Evolutionary conservation across 1,140 invertebrate species (phyloP).

Genomic region (Drosophila saltans): DNA sequence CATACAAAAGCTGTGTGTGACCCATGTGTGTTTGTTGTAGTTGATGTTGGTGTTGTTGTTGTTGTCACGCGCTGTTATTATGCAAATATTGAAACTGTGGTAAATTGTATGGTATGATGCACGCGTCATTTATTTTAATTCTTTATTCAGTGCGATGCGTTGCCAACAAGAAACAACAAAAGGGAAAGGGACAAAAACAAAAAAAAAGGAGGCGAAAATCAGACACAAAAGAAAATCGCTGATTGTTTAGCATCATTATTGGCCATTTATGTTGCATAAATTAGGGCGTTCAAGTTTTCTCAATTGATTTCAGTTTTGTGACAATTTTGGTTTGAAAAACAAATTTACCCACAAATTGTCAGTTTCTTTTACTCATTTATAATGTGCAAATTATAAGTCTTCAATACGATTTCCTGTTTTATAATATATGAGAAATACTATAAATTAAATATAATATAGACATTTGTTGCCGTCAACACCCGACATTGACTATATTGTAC

Average conservation of each 20-base stretch:
- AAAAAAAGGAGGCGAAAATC: neutral
- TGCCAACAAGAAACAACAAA: neutral
- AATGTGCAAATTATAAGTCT: constrained; percentile 56
- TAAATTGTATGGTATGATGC: constrained; percentile 67
- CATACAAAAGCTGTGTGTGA: constrained; percentile 31
- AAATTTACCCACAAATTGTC: neutral
- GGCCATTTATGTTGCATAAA: constrained; percentile 77
- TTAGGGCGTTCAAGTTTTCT: constrained; percentile 65
- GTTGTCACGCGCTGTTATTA: constrained; percentile 79
- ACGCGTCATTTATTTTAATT: constrained; percentile 72
- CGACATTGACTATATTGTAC: neutral
- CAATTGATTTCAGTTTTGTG: constrained; percentile 64
- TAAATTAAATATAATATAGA: constrained; percentile 6
- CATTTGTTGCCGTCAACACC: neutral
- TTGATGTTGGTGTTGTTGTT: constrained; percentile 47
- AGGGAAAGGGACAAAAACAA: constrained; percentile 8
- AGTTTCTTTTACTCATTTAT: constrained; percentile 35
- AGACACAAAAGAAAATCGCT: constrained; percentile 48
- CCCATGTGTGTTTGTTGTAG: constrained; percentile 34
- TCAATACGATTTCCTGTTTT: constrained; percentile 56
- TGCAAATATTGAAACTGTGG: constrained; percentile 73
- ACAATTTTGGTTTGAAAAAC: constrained; percentile 9
- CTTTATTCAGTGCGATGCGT: constrained; percentile 41
- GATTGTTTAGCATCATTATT: constrained; percentile 61
- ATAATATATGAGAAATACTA: constrained; percentile 19